These are phyloP conservation scores for Melinaea menophilus DNA, from an alignment of 2,888 invertebrate genomes.

Conservation along the genomic window DNA sequence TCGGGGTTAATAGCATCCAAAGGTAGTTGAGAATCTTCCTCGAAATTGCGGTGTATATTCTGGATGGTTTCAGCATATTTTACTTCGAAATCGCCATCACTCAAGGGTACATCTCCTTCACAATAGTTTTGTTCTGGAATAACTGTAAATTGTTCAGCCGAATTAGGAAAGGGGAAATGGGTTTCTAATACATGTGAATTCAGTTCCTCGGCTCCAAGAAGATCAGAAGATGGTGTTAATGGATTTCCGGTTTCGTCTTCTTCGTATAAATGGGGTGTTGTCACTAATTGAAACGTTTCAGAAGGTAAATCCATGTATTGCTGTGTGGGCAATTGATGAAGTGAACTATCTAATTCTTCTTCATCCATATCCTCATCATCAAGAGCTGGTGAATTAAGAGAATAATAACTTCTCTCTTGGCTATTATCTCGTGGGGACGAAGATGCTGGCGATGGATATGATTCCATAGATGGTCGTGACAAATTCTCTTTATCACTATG, in stretches of 20 bases:
- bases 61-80: slow-evolving; percentile 70
- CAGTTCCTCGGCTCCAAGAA: slow-evolving; percentile 71
- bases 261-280: slow-evolving; percentile 77
- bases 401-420: slow-evolving; percentile 72
- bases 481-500: slow-evolving; percentile 76
- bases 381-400: slow-evolving; percentile 64
- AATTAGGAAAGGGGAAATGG: slow-evolving; percentile 71
- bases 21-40: slow-evolving; percentile 46
- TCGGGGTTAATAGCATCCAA: slow-evolving; percentile 56
- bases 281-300: slow-evolving; percentile 81
- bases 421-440: slow-evolving; percentile 74
- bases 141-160: slow-evolving; percentile 73
- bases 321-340: slow-evolving; percentile 68
- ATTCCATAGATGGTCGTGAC: slow-evolving; percentile 62
- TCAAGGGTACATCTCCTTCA: slow-evolving; percentile 63
- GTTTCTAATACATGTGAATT: slow-evolving; percentile 69
- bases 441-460: slow-evolving; percentile 73
- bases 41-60: slow-evolving; percentile 50
- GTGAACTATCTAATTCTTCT: slow-evolving; percentile 65
- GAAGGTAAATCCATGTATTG: slow-evolving; percentile 80
- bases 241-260: slow-evolving; percentile 79
- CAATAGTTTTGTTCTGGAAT: slow-evolving; percentile 67
- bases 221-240: slow-evolving; percentile 71
- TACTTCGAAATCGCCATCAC: slow-evolving; percentile 64
- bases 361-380: slow-evolving; percentile 71